phyloP scores from a whole-genome alignment of 1,140 invertebrate species.

The Trichonephila clavata region DNA sequence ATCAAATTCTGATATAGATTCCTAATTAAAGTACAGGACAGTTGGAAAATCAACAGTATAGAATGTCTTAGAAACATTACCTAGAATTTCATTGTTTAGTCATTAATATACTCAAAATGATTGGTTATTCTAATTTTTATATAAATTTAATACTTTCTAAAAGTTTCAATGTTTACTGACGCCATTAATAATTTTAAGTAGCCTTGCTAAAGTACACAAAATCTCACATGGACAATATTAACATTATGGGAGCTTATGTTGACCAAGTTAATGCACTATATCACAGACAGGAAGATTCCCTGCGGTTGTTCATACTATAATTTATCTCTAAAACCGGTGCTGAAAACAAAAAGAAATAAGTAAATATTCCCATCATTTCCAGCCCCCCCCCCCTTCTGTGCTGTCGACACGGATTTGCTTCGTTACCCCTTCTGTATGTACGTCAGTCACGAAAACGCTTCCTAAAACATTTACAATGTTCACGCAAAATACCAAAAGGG shows the following conservation, averaged over 20 bases:
- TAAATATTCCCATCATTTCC: background rate
- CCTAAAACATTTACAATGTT: constrained; percentile 47
- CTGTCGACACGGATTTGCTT: background rate
- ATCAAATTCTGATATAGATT: too few relatives aligned
- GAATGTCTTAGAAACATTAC: background rate
- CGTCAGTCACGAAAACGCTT: constrained; percentile 33
- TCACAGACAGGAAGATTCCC: background rate
- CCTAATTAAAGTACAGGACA: too few relatives aligned
- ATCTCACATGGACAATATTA: background rate
- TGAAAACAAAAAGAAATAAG: background rate
- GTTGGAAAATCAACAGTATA: background rate
- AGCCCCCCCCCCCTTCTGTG: background rate
- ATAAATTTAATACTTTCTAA: background rate
- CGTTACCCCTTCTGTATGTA: background rate
- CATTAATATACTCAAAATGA: background rate
- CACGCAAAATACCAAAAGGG: constrained; percentile 1
- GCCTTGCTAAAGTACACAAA: background rate
- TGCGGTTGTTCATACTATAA: background rate
- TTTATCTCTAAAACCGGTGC: background rate
- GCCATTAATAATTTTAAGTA: background rate
- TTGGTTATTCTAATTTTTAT: background rate
- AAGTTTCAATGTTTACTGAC: background rate
- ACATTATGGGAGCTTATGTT: background rate
- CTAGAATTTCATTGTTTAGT: background rate
- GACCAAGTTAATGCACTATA: background rate